Percentiles rank a stretch among this genome's conserved stretches.
Evolutionary conservation across 1,140 invertebrate species (phyloP).

Genomic region (Leguminivora glycinivorella): DNA sequence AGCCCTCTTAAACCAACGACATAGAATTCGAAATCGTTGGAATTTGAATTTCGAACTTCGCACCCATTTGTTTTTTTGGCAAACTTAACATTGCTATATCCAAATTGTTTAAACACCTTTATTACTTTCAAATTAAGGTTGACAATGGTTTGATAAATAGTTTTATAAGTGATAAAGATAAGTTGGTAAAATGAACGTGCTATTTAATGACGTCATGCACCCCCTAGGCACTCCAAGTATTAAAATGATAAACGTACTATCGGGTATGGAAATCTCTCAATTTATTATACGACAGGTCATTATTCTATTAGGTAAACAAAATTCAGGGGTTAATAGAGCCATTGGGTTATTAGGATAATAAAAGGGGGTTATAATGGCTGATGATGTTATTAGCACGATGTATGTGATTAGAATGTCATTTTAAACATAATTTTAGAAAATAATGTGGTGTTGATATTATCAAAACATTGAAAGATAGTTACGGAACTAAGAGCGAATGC

Average conservation of each 20-base stretch:
- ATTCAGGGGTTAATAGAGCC: constrained; percentile 72
- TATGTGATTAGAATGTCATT: constrained; percentile 20
- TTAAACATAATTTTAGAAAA: background rate
- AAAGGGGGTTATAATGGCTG: constrained; percentile 32
- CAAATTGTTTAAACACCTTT: background rate
- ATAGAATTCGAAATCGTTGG: background rate
- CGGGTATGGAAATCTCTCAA: constrained; percentile 76
- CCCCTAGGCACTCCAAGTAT: constrained; percentile 66
- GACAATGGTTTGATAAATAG: background rate
- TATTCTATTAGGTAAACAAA: constrained; percentile 78
- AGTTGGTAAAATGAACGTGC: constrained; percentile 37
- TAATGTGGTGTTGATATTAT: background rate
- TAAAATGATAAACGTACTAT: constrained; percentile 77
- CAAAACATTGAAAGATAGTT: too few relatives aligned
- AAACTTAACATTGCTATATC: background rate
- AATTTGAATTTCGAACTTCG: background rate
- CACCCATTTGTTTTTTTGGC: background rate
- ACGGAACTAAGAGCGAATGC: too few relatives aligned
- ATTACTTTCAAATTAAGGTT: background rate
- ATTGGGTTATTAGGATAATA: constrained; percentile 64
- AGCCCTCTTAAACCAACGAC: background rate
- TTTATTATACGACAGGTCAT: constrained; percentile 76
- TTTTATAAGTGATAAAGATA: background rate
- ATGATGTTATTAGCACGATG: constrained; percentile 28
- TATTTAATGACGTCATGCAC: constrained; percentile 62